Base-by-base conservation (phyloP, 2,888 invertebrate genomes). In the Zaprionus bogoriensis region DNA sequence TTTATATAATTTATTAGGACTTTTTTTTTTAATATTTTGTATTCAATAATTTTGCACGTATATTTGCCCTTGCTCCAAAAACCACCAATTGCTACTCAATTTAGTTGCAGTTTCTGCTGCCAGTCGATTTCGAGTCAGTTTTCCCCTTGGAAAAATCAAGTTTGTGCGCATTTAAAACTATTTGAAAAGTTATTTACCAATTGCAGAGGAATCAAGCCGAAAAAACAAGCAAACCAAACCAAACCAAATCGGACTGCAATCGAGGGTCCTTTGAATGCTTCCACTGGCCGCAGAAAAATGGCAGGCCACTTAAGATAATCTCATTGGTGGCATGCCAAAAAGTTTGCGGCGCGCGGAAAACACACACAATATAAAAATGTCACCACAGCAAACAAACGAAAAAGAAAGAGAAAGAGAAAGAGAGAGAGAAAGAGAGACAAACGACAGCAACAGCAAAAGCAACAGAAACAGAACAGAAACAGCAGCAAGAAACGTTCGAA, bases 221-320 rank as follows among this genome's bases (percentile, higher is more conserved):
- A 28, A 38, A 4, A 14, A 32, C 30, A 48, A 28, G 20, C n/a
- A 19, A 55, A 25, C 9, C 45, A 52, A 50, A 50, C 12, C 41
- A 12, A 53, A 36, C 12, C 44, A 19, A 61, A 55, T 44, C 42
- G 9, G 19, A 63, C 41, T 68, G 51, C 46, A 60, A 28, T 46
- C 27, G 39, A 20, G 30, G 25, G 47, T 30, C 32, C 6, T 47
- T 22, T 3, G 20, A 17, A 19, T 10, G 38, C n/a, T 4, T 12
- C 7, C 25, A n/a, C 25, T 23, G n/a, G n/a, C 12, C n/a, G 7
- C 9, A 62, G 47, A 69, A 53, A 74, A 76, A 76, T 83, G 67
- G 75, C 73, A 81, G 73, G 64, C 72, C 82, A 87, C 87, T 83
- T 87, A 76, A 79, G 86, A 87, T 87, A 83, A 83, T 83, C 83